Evolutionary conservation across 1,140 invertebrate species (phyloP).

Genomic region (Lepidotrigona ventralis): DNA sequence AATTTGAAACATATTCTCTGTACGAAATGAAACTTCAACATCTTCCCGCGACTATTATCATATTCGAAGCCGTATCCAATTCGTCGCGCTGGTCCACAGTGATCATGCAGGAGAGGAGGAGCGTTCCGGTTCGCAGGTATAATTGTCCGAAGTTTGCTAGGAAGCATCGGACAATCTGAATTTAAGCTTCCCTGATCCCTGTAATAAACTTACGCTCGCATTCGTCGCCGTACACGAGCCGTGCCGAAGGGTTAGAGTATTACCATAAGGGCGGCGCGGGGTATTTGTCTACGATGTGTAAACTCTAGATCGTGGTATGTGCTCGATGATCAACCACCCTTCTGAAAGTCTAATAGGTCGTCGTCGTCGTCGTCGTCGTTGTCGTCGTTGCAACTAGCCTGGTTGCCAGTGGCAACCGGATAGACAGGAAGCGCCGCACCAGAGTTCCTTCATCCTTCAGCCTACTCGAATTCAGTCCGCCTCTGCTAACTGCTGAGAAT

Average conservation of each 20-base stretch:
- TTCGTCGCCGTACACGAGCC: conserved; percentile 50
- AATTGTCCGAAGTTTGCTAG: conserved; percentile 55
- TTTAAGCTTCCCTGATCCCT: conserved; percentile 63
- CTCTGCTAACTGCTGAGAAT: conserved; percentile 8
- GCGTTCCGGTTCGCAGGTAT: conserved; percentile 33
- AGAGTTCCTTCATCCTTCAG: conserved; percentile 43
- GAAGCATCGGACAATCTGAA: conserved; percentile 57
- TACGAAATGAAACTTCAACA: neutral
- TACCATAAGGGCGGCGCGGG: conserved; percentile 60
- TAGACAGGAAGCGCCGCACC: conserved; percentile 46
- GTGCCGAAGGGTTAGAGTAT: conserved; percentile 50
- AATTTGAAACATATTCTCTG: no score
- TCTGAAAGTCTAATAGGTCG: conserved; percentile 73
- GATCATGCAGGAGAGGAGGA: conserved; percentile 11
- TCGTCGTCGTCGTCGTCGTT: conserved; percentile 34
- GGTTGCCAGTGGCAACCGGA: conserved; percentile 69
- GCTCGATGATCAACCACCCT: conserved; percentile 70
- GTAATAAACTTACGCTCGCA: conserved; percentile 67
- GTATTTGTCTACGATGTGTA: conserved; percentile 71
- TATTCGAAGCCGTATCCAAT: neutral
- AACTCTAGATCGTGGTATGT: conserved; percentile 69
- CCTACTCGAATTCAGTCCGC: conserved; percentile 39
- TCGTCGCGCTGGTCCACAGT: neutral
- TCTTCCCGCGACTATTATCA: neutral
- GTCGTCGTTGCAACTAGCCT: conserved; percentile 51